Base-by-base conservation (phyloP, 2,113 vertebrate genomes). In the Corynorhinus townsendii region DNA sequence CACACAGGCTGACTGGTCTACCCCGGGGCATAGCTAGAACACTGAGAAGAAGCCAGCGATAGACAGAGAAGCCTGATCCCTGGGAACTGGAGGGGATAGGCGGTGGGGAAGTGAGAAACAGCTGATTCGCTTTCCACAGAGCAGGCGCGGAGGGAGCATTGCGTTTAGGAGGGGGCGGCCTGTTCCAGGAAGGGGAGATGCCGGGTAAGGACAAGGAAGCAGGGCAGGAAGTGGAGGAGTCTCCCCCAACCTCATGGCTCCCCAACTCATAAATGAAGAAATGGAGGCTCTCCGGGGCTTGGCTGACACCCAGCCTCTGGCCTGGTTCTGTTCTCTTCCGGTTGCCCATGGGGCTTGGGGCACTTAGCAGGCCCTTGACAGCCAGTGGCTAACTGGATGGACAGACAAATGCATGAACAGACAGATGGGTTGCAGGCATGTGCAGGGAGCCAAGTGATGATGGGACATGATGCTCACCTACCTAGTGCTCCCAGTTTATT, bases 201-300 rank as follows among this genome's bases (percentile, higher is more conserved):
- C n/a, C 2, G 5, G 76, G 6, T 1, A 45, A 66, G 43, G 33
- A 28, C 40, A 30, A 26, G 69, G 64, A 77, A 1, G 24, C 4
- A 2, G 49, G 69, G 40, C 75, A 95, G 91, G 93, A 87, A 92
- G 80, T 35, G 11, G 79, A 89, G 20, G 33, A 19, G 33, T 91
- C 77, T 33, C 40, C 47, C 45, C 14, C 6, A 62, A 64, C 35
- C 88, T 56, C 59, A 35, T 0, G 7, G 59, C 40, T 47, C 87
- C 77, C 76, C 0, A 0, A 88, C 49, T 38, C 19, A 12, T 3
- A 47, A 43, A 91, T 52, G 62, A 89, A 81, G 62, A 96, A 93
- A 89, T 71, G 30, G 47, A 79, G 64, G 64, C 43, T 66, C 77
- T 38, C 5, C 2, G 22, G 66, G 79, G n/a, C 35, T 73, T 19